phyloP scores from a whole-genome alignment of 2,797 vertebrate genomes.

The Hippocampus kuda region DNA sequence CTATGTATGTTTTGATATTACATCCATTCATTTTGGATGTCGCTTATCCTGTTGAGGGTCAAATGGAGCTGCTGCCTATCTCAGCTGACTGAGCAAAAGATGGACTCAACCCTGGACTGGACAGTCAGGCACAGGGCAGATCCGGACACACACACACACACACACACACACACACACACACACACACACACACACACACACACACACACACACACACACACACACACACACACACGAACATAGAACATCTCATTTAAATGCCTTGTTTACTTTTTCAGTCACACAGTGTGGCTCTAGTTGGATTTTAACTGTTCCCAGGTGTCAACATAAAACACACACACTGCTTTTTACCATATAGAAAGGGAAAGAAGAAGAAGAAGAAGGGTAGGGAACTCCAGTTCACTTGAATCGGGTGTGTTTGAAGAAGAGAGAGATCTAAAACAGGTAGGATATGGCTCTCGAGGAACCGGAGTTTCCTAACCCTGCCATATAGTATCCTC shows the following conservation, averaged over 20 bases:
- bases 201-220: not conserved
- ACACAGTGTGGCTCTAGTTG: not conserved
- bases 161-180: not conserved
- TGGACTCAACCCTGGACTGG: not conserved
- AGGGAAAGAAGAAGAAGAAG: no score
- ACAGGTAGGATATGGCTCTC: no score
- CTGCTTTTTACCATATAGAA: not conserved
- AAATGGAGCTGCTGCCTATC: not conserved
- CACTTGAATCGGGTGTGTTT: no score
- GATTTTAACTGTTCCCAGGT: not conserved
- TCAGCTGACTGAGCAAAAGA: not conserved
- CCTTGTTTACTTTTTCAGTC: not conserved
- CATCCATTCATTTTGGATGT: not conserved
- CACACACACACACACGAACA: not conserved
- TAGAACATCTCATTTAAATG: not conserved
- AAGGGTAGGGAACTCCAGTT: no score
- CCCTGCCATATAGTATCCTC: not conserved
- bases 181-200: not conserved
- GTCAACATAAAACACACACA: not conserved
- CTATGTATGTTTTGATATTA: not conserved
- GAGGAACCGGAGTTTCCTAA: no score
- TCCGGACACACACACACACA: no score
- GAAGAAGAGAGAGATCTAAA: no score
- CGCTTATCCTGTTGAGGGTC: not conserved
- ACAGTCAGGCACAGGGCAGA: not conserved